Percentiles rank a stretch among this genome's conserved stretches.
Conservation (phyloP, 2,797 vertebrate species). For the Amblyraja radiata region DNA sequence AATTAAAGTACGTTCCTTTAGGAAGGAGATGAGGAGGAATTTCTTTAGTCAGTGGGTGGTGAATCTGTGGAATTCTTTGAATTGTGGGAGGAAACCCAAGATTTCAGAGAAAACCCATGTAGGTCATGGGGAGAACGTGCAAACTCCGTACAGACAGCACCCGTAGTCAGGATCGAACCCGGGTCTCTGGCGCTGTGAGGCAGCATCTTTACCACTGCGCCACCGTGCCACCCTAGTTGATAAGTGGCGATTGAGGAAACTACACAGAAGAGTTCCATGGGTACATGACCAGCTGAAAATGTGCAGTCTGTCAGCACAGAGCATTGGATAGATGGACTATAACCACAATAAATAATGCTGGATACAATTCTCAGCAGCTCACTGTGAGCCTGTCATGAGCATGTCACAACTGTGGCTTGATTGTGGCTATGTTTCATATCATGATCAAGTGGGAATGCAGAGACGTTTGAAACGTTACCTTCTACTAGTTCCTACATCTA, state of each 20-base stretch:
- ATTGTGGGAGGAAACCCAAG: too few species aligned
- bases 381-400: background rate
- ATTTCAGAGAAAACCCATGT: too few species aligned
- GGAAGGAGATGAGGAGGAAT: too few species aligned
- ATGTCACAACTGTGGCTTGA: background rate
- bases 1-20: too few species aligned
- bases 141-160: too few species aligned
- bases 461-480: background rate
- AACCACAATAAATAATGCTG: background rate
- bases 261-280: background rate
- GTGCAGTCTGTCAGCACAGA: background rate
- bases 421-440: background rate
- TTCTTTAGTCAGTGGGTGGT: too few species aligned
- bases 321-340: background rate
- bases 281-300: background rate
- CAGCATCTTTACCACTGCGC: too few species aligned
- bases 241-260: background rate
- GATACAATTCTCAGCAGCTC: background rate
- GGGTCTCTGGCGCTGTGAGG: too few species aligned
- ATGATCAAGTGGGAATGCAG: background rate
- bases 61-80: too few species aligned
- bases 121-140: too few species aligned
- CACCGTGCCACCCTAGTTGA: too few species aligned
- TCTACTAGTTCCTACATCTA: background rate
- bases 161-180: too few species aligned